phyloP scores from a whole-genome alignment of 64 coral and sea anemone genomes.

The Stichodactyla mertensii region DNA sequence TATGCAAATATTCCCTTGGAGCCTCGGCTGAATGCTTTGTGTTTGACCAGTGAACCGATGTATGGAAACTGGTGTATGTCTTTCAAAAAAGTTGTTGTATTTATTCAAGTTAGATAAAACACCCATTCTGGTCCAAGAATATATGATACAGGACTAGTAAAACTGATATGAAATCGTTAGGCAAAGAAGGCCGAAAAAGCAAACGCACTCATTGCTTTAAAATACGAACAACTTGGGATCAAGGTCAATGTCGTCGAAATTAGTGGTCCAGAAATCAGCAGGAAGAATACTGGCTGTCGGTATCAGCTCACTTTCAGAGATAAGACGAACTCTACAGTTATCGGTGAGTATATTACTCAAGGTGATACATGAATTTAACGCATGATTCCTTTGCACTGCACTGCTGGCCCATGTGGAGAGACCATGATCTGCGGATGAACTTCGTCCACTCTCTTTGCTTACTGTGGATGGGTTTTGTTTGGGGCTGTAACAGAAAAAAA shows the following conservation, averaged over 20 bases:
- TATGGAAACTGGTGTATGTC: too few relatives aligned
- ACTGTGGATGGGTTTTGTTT: background rate
- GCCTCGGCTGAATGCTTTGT: too few relatives aligned
- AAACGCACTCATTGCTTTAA: background rate
- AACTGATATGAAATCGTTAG: too few relatives aligned
- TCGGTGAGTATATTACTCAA: constrained; percentile 12
- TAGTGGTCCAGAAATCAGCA: constrained; percentile 57
- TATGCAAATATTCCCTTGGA: too few relatives aligned
- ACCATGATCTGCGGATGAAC: too few relatives aligned
- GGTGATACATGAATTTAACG: background rate
- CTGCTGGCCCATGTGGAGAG: background rate
- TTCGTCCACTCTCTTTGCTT: background rate
- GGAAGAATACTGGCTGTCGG: constrained; percentile 60
- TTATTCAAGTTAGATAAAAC: too few relatives aligned
- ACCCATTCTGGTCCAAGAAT: too few relatives aligned
- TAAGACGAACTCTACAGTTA: constrained; percentile 44
- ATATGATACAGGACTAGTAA: too few relatives aligned
- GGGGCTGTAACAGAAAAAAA: background rate
- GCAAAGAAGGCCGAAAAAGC: too few relatives aligned
- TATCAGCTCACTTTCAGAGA: constrained; percentile 52
- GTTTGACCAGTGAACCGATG: too few relatives aligned
- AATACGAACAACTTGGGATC: background rate
- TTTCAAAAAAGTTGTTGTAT: too few relatives aligned
- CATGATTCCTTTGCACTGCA: background rate
- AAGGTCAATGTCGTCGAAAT: background rate